Base-by-base conservation (phyloP, 2,113 vertebrate genomes). In the Scartelaos histophorus region DNA sequence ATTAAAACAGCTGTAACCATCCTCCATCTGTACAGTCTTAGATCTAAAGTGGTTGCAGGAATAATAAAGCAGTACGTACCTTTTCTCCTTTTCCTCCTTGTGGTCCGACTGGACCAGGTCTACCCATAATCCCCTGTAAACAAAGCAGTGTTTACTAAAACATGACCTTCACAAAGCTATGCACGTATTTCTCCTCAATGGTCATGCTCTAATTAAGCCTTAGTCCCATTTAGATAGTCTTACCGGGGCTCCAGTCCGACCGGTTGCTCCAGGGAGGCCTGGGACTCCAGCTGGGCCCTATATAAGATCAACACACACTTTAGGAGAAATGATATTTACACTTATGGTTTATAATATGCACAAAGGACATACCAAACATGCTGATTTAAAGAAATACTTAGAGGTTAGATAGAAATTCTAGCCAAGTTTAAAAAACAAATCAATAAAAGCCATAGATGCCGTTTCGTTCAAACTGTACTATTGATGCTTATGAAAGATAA, bases 271-370 rank as follows among this genome's bases (percentile, higher is more conserved):
- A 13, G 95, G 93, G 67, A 95, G 85, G 47, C 97, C 97, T 66
- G 96, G 95, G 53, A 91, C 89, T 84, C 97, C 97, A 81, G 94
- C 76, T 75, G 91, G 84, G 38, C 97, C 97, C 97, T 99, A 75
- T 12, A 76, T n/a, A 60, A 13, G 24, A 66, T 54, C 13, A 16
- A 77, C 72, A 62, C 22, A n/a, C 57, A 6, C 17, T 45, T 67
- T 13, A 53, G 13, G 9, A 49, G 47, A 74, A 53, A 22, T 19
- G 64, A 65, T 13, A 35, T 56, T 66, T 65, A 17, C 57, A 71
- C 65, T 57, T 3, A 68, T 38, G 64, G 35, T 67, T 76, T 43
- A 68, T n/a, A 51, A 51, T 46, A 15, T 1, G 15, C 45, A 3
- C 25, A 22, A 34, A 12, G 15, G 16, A 34, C 16, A 34, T 0